Evolutionary conservation across 2,113 vertebrate genomes (phyloP).

Genomic region (Scophthalmus maximus): DNA sequence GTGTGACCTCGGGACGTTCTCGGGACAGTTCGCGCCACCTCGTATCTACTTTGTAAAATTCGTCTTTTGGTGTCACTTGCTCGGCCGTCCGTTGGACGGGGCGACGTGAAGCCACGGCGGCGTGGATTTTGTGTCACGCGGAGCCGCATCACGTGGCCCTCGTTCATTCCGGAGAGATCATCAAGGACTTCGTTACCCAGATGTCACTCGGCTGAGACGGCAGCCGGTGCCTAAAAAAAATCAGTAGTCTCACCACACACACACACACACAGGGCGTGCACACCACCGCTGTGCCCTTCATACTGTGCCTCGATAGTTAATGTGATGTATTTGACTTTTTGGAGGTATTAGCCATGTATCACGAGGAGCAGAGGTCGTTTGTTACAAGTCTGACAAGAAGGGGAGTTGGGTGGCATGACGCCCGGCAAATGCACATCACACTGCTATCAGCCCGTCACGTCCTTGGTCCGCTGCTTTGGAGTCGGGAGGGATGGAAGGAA

Average conservation of each 20-base stretch:
- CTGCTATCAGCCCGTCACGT: constrained; percentile 48
- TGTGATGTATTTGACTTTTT: constrained; percentile 70
- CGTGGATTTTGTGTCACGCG: constrained; percentile 24
- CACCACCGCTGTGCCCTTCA: neutral
- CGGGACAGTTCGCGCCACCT: too few relatives aligned
- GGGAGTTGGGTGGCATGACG: constrained; percentile 45
- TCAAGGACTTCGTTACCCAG: constrained; percentile 73
- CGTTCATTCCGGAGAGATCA: neutral
- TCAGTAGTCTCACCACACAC: constrained; percentile 42
- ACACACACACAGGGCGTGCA: constrained; percentile 4
- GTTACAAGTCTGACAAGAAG: constrained; percentile 68
- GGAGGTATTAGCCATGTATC: constrained; percentile 72
- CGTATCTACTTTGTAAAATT: too few relatives aligned
- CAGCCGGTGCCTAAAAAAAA: constrained; percentile 38
- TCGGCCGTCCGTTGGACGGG: too few relatives aligned
- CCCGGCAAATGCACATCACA: constrained; percentile 48
- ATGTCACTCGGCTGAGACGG: constrained; percentile 71
- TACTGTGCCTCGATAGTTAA: constrained; percentile 52
- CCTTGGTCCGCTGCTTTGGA: constrained; percentile 55
- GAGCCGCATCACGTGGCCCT: neutral
- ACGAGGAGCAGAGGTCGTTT: constrained; percentile 58
- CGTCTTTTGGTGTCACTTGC: too few relatives aligned
- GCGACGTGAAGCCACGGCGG: neutral
- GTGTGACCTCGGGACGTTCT: too few relatives aligned
- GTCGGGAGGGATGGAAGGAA: constrained; percentile 28